These are phyloP conservation scores for Plodia interpunctella DNA, from an alignment of 1,140 invertebrate genomes.

Conservation along the genomic window DNA sequence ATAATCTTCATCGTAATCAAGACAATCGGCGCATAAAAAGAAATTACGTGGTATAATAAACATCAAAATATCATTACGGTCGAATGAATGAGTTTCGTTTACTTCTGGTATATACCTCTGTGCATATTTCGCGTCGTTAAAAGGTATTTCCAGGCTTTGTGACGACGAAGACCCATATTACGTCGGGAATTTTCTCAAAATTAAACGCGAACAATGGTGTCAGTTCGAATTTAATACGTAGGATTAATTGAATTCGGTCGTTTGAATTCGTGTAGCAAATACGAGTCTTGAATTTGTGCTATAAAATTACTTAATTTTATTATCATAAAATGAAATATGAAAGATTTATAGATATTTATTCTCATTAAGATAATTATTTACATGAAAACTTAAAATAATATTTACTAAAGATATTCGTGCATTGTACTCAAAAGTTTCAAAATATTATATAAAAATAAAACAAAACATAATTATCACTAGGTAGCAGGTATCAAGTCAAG, in stretches of 20 bases:
- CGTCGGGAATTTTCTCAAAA: neutral
- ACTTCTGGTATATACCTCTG: neutral
- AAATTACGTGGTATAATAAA: constrained; percentile 2
- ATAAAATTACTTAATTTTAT: too few relatives aligned
- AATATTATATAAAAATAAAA: too few relatives aligned
- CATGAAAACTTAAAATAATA: too few relatives aligned
- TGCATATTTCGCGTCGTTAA: constrained; percentile 8
- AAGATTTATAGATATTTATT: too few relatives aligned
- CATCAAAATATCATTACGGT: constrained; percentile 15
- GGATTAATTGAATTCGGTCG: neutral
- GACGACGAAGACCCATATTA: neutral
- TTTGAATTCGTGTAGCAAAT: neutral
- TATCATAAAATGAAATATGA: too few relatives aligned
- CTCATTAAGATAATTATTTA: too few relatives aligned
- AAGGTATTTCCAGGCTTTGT: constrained; percentile 8
- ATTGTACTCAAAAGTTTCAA: too few relatives aligned
- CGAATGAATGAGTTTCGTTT: constrained; percentile 9
- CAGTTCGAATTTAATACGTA: neutral
- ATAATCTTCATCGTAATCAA: neutral
- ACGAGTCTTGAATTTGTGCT: too few relatives aligned
- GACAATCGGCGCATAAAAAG: neutral
- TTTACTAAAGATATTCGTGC: too few relatives aligned
- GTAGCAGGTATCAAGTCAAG: too few relatives aligned
- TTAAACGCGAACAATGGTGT: neutral
- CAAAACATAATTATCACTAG: too few relatives aligned